These are phyloP conservation scores for Tortricodes alternella DNA, from an alignment of 2,888 invertebrate species.

Conservation along the genomic window DNA sequence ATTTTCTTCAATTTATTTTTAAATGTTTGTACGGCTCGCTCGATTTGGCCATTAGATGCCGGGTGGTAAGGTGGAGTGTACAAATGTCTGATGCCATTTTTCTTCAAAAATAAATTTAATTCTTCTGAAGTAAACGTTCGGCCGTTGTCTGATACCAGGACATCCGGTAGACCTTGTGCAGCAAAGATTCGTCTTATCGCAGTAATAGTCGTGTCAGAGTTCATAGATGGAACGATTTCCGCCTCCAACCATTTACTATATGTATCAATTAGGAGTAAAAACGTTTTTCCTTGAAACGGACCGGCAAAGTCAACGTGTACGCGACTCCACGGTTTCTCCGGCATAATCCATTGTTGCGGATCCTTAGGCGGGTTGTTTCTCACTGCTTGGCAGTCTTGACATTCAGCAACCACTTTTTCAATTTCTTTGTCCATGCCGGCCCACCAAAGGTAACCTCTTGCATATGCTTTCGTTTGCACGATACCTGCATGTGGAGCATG, in stretches of 20 bases:
- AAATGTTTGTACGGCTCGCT: not conserved
- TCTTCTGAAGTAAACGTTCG: conserved; percentile 7
- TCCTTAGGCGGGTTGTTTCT: conserved; percentile 32
- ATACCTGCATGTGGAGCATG: no score
- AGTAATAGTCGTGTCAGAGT: conserved; percentile 30
- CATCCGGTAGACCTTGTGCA: no score
- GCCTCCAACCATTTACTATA: conserved; percentile 39
- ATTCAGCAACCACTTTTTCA: conserved; percentile 28
- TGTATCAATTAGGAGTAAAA: no score
- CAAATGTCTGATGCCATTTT: not conserved
- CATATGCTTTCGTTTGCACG: no score
- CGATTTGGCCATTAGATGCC: conserved; percentile 2
- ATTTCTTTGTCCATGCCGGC: no score
- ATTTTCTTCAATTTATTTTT: conserved; percentile 30
- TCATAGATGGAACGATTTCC: no score
- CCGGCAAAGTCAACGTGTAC: conserved; percentile 37
- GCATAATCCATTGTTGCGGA: conserved; percentile 35
- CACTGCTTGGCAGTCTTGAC: no score
- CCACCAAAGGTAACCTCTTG: no score
- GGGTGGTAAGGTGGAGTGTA: not conserved
- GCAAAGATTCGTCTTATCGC: conserved; percentile 41
- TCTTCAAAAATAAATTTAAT: conserved; percentile 1
- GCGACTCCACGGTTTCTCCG: conserved; percentile 34
- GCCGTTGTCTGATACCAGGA: conserved; percentile 20
- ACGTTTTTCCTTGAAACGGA: no score